Evolutionary conservation across 2,113 vertebrate genomes (phyloP), one percentile per base, ranked within the genome.

Genomic region (Passer montanus): DNA sequence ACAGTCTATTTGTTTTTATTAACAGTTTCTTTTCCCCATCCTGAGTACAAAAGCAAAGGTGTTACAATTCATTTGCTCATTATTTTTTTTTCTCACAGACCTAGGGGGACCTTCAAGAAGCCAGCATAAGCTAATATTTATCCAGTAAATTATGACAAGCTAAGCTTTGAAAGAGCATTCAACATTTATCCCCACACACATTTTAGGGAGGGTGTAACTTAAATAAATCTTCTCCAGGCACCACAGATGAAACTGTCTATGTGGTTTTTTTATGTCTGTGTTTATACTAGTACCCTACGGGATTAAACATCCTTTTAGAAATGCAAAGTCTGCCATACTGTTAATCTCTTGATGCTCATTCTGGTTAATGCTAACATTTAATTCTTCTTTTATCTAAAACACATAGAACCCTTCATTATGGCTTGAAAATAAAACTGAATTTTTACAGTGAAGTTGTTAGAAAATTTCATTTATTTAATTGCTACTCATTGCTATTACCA

Each of bases 301-400:
- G 94, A 95, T 96, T 97, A 93, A 93, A 84, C 27, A 67, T 78
- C 73, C 58, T 89, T 86, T 94, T 81, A 84, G 83, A 90, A 94
- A 90, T 95, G 93, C 93, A 67, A 80, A 93, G 60, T 90, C 83
- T 95, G 93, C 91, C 66, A 5, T 77, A 72, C 68, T 89, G 84
- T 94, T 95, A 93, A 95, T 96, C 93, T 92, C 84, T 59, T 67
- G 58, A 44, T 91, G 56, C 28, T 94, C 66, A 52, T 90, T 93
- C 70, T 88, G 59, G 31, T 66, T 87, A 73, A 76, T 88, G 62
- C 64, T 77, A 90, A 78, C 80, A 10, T 90, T 81, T 95, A 77
- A 74, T 92, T 93, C 68, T 78, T 77, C 27, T 41, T 74, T 84
- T 43, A 4, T 93, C 52, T 78, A 52, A 87, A 94, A 50, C 30